Base-by-base conservation (phyloP, 2,797 vertebrate species). In the Sphaeramia orbicularis region DNA sequence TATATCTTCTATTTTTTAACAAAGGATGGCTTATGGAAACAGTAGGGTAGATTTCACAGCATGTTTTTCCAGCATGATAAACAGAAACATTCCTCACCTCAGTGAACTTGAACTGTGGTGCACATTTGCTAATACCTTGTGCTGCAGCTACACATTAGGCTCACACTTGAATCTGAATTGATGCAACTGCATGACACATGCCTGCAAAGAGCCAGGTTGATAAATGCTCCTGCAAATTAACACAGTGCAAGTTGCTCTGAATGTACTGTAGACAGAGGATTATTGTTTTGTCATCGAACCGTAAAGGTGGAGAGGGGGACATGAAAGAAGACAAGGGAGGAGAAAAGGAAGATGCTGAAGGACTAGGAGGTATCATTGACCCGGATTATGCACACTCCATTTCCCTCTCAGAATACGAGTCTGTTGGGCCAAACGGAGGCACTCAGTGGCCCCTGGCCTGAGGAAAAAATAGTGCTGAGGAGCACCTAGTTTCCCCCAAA, bases 401-500 rank as follows among this genome's bases (percentile, higher is more conserved):
- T 93, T 92, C 83, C 84, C 52, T 0, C 0, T 81, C 78, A 93
- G 87, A 92, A 92, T 86, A 66, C 71, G 51, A 87, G 84, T 65
- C 14, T 43, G 38, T 75, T 55, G 77, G 84, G 78, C 71, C 81
- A 86, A 86, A 60, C 21, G 0, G 11, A 66, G 64, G 61, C 80
- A 86, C 73, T 74, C 72, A 89, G 74, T 44, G 44, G 49, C 71
- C 61, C 45, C 63, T 75, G 74, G 88, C 89, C 91, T 49, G n/a
- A 9, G 73, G 62, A 67, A 27, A 74, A 49, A 52, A 64, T 48
- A 2, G 36, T 10, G 16, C 48, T 10, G 54, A 71, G 75, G 65
- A 75, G 57, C 50, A 65, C 35, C 65, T 38, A 37, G 1, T 58
- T 82, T 11, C 32, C 47, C 30, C 48, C 50, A 71, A 40, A 78